A percentile compares a stretch with the other conserved stretches of the same genome.
Evolutionary conservation across 64 coral and sea anemone genomes (phyloP).

Genomic region (Dendrophyllia cribrosa): DNA sequence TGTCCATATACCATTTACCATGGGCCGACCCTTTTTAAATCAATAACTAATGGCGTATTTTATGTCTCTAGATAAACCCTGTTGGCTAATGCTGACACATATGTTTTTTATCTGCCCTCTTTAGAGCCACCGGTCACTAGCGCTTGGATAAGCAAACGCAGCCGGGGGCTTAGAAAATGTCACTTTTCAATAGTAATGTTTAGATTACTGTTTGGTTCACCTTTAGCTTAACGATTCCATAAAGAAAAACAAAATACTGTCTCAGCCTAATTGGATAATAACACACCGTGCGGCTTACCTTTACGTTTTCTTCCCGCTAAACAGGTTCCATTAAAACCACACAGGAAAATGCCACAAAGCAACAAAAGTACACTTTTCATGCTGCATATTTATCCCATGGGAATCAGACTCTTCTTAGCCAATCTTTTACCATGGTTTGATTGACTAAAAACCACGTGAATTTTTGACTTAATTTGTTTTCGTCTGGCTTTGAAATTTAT

Average conservation of each 20-base stretch:
- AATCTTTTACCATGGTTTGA: not conserved
- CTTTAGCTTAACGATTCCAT: not conserved
- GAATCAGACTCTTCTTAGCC: not conserved
- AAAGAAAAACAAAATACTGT: not conserved
- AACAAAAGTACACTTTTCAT: not conserved
- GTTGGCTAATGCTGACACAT: no score
- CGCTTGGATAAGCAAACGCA: no score
- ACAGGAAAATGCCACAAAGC: not conserved
- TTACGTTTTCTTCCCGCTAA: not conserved
- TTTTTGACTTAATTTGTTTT: not conserved
- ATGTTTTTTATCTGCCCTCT: no score
- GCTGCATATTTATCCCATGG: constrained; percentile 22
- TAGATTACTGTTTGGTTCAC: not conserved
- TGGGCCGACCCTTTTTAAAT: no score
- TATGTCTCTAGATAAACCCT: no score
- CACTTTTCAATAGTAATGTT: not conserved
- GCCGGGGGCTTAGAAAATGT: no score
- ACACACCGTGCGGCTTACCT: constrained; percentile 15
- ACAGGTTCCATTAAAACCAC: not conserved
- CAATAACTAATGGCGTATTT: no score
- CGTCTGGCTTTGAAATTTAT: not conserved
- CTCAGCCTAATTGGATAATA: not conserved
- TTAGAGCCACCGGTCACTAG: no score
- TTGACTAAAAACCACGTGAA: not conserved
- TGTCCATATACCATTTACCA: no score